These are phyloP conservation scores for Coelinius sp. DNA, from an alignment of 2,888 invertebrate genomes.

Conservation along the genomic window DNA sequence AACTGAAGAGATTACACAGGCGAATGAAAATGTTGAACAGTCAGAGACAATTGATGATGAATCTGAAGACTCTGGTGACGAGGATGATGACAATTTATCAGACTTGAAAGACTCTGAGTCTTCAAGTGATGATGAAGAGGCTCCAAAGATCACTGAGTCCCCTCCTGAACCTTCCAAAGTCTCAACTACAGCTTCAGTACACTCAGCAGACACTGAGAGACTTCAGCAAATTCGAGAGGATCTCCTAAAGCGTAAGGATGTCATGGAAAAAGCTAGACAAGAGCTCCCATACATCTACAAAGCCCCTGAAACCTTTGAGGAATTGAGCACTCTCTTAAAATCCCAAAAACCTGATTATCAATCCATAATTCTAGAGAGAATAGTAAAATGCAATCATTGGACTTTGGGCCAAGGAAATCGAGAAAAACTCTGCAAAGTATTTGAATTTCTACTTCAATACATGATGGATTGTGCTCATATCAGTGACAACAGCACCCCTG, in stretches of 20 bases:
- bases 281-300: conserved; percentile 76
- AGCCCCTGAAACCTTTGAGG: conserved; percentile 78
- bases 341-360: conserved; percentile 78
- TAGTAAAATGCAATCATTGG: conserved; percentile 91
- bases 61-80: conserved; percentile 44
- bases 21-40: conserved; percentile 30
- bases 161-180: conserved; percentile 3
- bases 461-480: conserved; percentile 75
- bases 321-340: conserved; percentile 76
- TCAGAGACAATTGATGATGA: conserved; percentile 43
- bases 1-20: not conserved
- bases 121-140: conserved; percentile 50
- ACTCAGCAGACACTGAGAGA: conserved; percentile 43
- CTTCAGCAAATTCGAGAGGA: conserved; percentile 61
- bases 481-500: conserved; percentile 36
- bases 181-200: not conserved
- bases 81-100: conserved; percentile 51
- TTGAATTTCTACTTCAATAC: conserved; percentile 84
- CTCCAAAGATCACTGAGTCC: conserved; percentile 30
- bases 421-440: conserved; percentile 81
- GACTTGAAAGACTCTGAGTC: conserved; percentile 49
- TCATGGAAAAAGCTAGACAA: conserved; percentile 73
- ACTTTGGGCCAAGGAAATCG: conserved; percentile 85
- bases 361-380: conserved; percentile 80
- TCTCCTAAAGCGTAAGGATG: conserved; percentile 68